These are phyloP conservation scores for Sinonovacula constricta DNA, from an alignment of 1,140 invertebrate genomes.

Conservation along the genomic window DNA sequence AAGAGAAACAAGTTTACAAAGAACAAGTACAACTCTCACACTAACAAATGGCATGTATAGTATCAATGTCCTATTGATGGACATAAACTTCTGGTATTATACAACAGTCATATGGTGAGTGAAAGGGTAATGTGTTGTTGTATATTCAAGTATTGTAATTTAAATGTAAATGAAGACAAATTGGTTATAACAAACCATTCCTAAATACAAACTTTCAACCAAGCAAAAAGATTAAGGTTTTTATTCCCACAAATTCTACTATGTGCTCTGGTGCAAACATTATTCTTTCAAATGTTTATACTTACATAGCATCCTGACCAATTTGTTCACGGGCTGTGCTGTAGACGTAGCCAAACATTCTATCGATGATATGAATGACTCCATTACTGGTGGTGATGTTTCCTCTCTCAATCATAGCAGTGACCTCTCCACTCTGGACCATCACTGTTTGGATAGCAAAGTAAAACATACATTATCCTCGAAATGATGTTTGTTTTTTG, in stretches of 20 bases:
- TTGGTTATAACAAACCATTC: background rate
- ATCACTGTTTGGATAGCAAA: no score
- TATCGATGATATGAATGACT: constrained; percentile 61
- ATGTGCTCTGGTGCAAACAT: background rate
- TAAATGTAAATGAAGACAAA: background rate
- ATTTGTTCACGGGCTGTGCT: constrained; percentile 59
- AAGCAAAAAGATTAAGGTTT: background rate
- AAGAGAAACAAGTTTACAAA: background rate
- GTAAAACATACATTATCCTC: no score
- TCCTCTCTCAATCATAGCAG: constrained; percentile 52
- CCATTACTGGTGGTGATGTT: constrained; percentile 63
- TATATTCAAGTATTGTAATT: background rate
- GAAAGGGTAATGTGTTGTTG: no score
- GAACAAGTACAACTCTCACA: background rate
- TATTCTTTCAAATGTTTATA: no score
- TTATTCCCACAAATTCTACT: background rate
- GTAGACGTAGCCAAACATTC: constrained; percentile 59
- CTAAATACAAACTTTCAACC: background rate
- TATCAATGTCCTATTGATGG: background rate
- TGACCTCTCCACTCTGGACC: constrained; percentile 52
- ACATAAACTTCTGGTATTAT: background rate
- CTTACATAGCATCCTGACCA: constrained; percentile 37
- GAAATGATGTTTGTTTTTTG: no score
- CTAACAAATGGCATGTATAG: background rate
- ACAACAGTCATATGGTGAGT: background rate